Base-by-base conservation (phyloP, 2,888 invertebrate species). In the Thecophora atra region DNA sequence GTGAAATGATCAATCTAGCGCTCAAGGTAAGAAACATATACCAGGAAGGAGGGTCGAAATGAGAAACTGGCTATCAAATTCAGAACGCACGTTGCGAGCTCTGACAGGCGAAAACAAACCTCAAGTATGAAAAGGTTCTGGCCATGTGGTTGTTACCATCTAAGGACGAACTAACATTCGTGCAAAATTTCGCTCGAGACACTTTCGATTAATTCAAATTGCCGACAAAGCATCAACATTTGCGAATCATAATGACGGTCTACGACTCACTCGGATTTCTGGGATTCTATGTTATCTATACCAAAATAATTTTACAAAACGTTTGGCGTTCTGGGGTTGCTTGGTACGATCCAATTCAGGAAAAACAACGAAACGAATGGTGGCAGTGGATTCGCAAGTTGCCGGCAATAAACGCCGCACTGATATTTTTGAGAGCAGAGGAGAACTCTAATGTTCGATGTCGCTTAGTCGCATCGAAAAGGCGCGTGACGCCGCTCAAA, bases 121-220 rank as follows among this genome's bases (percentile, higher is more conserved):
- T 63, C 0, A 52, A 13, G 0, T 30, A 56, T 17, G 76, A 78
- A 47, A 76, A 77, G 37, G 70, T 77, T 0, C 60, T 80, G 17
- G 80, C 79, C 0, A 72, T 81, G 66, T 74, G 65, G 28, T 79
- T 78, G 79, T 56, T 75, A 11, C 54, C 76, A 1, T 13, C 13
- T 4, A 15, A 44, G 1, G 81, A 80, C 63, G 70, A 54, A 1
- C 72, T 81, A 8, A 71, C 58, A 1, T 76, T 74, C 44, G 13
- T 69, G 37, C 42, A 30, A 8, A 72, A 74, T 51, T 74, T 72
- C 56, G 51, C 67, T 8, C 21, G 19, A 0, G 58, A 72, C 0
- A 72, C 75, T 17, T 64, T 74, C 15, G 30, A 73, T 56, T 65
- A 70, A 56, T n/a, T 8, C 0, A 42, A 44, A 0, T 13, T 42